These are phyloP conservation scores for Ditylenchus weischeri DNA, from an alignment of 2,888 invertebrate genomes.

Conservation along the genomic window DNA sequence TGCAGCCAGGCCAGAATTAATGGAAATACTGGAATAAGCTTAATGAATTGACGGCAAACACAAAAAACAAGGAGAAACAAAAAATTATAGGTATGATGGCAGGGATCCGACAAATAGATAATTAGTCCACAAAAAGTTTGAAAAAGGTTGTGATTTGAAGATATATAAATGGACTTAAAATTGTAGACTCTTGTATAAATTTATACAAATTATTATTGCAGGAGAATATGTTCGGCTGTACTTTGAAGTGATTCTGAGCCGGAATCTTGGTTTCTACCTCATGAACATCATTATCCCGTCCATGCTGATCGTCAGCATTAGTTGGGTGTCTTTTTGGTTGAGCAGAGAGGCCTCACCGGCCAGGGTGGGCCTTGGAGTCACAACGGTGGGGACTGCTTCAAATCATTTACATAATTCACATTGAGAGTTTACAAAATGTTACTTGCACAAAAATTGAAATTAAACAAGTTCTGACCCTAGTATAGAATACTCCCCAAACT, in stretches of 20 bases:
- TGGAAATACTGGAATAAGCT: too few relatives aligned
- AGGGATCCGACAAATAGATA: too few relatives aligned
- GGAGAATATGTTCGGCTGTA: constrained; percentile 60
- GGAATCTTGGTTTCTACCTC: constrained; percentile 96
- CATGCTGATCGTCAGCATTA: constrained; percentile 58
- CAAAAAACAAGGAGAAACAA: not conserved
- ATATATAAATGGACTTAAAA: not conserved
- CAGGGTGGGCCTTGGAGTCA: constrained; percentile 55
- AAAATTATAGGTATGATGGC: too few relatives aligned
- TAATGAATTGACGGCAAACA: too few relatives aligned
- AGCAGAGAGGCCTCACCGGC: constrained; percentile 57
- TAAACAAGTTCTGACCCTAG: too few relatives aligned
- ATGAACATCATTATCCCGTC: constrained; percentile 93
- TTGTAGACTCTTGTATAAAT: not conserved
- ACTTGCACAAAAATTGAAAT: too few relatives aligned
- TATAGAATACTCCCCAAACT: too few relatives aligned
- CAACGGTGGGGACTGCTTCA: constrained; percentile 63
- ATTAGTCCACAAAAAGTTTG: too few relatives aligned
- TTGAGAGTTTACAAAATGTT: too few relatives aligned
- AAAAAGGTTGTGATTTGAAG: too few relatives aligned
- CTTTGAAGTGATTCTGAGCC: constrained; percentile 68
- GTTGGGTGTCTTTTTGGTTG: constrained; percentile 58
- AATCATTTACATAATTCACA: not conserved
- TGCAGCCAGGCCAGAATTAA: too few relatives aligned
- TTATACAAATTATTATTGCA: constrained; percentile 30